phyloP scores from a whole-genome alignment of 2,113 vertebrate genomes.

The Galemys pyrenaicus region DNA sequence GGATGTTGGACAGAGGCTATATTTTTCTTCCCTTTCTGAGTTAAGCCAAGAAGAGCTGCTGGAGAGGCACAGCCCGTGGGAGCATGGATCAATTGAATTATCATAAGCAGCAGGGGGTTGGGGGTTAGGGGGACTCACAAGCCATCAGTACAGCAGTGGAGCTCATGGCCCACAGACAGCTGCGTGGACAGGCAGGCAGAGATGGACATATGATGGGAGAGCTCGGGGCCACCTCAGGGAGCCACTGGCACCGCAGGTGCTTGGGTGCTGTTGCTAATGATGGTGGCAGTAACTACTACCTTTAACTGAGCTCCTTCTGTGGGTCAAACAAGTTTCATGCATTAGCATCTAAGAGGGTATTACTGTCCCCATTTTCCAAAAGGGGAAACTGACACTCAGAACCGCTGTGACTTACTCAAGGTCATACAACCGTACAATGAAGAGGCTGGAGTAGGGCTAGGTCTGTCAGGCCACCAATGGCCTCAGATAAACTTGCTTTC shows the following conservation, averaged over 20 bases:
- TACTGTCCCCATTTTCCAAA: neutral
- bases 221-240: neutral
- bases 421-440: neutral
- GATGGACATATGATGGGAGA: neutral
- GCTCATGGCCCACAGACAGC: constrained; percentile 57
- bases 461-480: neutral
- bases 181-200: neutral
- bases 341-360: neutral
- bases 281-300: neutral
- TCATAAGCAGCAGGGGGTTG: constrained; percentile 70
- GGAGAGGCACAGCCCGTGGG: constrained; percentile 67
- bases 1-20: constrained; percentile 64
- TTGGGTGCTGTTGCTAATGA: neutral
- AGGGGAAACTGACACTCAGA: neutral
- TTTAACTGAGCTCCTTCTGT: neutral
- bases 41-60: constrained; percentile 77
- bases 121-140: constrained; percentile 22
- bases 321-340: no score
- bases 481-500: neutral
- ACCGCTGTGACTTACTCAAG: neutral
- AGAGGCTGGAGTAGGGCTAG: neutral
- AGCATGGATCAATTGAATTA: constrained; percentile 79
- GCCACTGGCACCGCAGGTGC: neutral
- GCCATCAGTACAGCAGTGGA: constrained; percentile 65
- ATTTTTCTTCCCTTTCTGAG: constrained; percentile 54